These are phyloP conservation scores for Philereme transversata DNA, from an alignment of 2,888 invertebrate species.

Conservation along the genomic window DNA sequence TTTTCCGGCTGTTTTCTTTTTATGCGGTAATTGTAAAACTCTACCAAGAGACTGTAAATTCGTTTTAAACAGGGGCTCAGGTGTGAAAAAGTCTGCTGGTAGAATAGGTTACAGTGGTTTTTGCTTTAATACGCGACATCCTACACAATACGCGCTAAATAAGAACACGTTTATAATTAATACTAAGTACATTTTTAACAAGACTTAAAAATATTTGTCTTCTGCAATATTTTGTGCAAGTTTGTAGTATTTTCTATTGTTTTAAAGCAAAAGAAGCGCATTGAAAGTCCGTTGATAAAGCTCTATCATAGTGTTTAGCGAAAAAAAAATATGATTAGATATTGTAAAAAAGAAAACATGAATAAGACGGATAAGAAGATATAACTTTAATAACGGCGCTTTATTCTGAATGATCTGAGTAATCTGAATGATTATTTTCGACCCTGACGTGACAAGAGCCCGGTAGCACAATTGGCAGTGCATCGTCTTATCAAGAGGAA, in stretches of 20 bases:
- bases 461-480: too few relatives aligned
- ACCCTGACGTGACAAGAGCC: too few relatives aligned
- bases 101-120: slow-evolving; percentile 71
- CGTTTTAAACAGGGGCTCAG: slow-evolving; percentile 73
- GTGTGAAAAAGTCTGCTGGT: slow-evolving; percentile 73
- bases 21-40: slow-evolving; percentile 32
- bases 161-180: slow-evolving; percentile 27
- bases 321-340: too few relatives aligned
- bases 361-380: too few relatives aligned
- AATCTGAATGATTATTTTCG: too few relatives aligned
- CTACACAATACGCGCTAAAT: slow-evolving; percentile 38
- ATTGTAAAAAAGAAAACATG: too few relatives aligned
- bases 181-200: slow-evolving; percentile 18
- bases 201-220: slow-evolving; percentile 9
- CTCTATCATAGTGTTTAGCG: too few relatives aligned
- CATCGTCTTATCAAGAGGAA: too few relatives aligned
- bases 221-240: slow-evolving; percentile 9
- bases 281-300: too few relatives aligned
- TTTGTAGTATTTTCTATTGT: not conserved
- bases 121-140: slow-evolving; percentile 42
- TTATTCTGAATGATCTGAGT: too few relatives aligned
- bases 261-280: too few relatives aligned
- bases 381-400: too few relatives aligned
- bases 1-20: slow-evolving; percentile 6
- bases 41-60: slow-evolving; percentile 71